Evolutionary conservation across 2,113 vertebrate genomes (phyloP).

Genomic region (Forbesichthys papilliferus): DNA sequence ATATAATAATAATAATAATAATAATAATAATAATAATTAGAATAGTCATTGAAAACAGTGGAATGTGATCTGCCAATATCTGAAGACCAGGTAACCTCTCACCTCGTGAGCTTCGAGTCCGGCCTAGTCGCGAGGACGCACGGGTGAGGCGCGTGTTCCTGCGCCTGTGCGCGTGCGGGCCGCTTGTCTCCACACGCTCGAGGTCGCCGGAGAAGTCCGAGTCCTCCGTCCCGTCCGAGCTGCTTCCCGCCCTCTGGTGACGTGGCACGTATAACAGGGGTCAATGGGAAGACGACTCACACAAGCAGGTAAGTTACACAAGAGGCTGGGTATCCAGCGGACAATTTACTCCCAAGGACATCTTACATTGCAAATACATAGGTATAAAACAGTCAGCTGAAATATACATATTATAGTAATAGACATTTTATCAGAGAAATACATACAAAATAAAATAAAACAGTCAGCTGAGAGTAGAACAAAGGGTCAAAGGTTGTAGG

Average conservation of each 20-base stretch:
- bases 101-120: too few relatives aligned
- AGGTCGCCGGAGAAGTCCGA: slow-evolving; percentile 96
- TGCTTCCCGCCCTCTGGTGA: slow-evolving; percentile 89
- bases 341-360: too few relatives aligned
- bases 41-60: background rate
- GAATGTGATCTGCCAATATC: background rate
- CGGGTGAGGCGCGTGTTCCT: slow-evolving; percentile 89
- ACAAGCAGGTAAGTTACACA: background rate
- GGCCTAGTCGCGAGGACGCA: slow-evolving; percentile 89
- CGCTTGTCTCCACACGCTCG: slow-evolving; percentile 87
- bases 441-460: too few relatives aligned
- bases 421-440: too few relatives aligned
- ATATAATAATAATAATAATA: too few relatives aligned
- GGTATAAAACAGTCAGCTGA: too few relatives aligned
- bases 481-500: too few relatives aligned
- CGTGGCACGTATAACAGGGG: background rate
- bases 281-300: background rate
- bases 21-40: background rate
- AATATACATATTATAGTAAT: too few relatives aligned
- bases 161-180: slow-evolving; percentile 77
- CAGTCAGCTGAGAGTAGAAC: too few relatives aligned
- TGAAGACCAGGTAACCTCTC: slow-evolving; percentile 87
- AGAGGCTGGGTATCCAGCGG: background rate
- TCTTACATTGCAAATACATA: too few relatives aligned
- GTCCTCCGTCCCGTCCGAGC: slow-evolving; percentile 96